Evolutionary conservation across 2,797 vertebrate genomes (phyloP).

Genomic region (Clarias platycephalus): DNA sequence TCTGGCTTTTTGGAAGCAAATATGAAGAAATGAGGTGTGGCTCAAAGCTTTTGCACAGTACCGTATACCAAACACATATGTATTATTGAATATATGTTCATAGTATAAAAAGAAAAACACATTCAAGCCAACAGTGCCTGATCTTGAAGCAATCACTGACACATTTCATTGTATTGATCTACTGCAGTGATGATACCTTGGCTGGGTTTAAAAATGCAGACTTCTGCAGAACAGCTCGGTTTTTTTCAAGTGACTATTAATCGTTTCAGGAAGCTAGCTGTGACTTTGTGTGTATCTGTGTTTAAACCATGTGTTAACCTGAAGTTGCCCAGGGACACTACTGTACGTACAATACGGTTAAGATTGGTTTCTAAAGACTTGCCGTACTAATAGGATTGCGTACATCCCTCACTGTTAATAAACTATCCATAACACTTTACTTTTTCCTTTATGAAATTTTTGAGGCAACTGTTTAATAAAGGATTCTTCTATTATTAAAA

Average conservation of each 20-base stretch:
- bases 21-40: no score
- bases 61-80: background rate
- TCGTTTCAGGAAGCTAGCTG: constrained; percentile 59
- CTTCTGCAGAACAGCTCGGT: constrained; percentile 31
- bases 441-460: background rate
- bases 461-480: background rate
- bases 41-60: no score
- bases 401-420: background rate
- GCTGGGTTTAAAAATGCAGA: background rate
- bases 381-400: constrained; percentile 34
- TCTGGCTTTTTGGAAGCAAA: no score
- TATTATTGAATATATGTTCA: background rate
- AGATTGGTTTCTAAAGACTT: constrained; percentile 27
- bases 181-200: constrained; percentile 15
- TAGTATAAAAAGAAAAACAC: background rate
- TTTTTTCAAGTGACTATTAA: constrained; percentile 59
- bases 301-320: constrained; percentile 27
- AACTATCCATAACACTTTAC: background rate
- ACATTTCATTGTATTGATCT: constrained; percentile 8
- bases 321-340: constrained; percentile 41
- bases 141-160: constrained; percentile 32
- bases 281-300: constrained; percentile 42
- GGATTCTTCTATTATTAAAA: background rate
- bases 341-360: background rate
- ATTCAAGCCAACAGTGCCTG: background rate